phyloP scores from a whole-genome alignment of 1,140 invertebrate genomes.

The Rhagoletis zephyria region DNA sequence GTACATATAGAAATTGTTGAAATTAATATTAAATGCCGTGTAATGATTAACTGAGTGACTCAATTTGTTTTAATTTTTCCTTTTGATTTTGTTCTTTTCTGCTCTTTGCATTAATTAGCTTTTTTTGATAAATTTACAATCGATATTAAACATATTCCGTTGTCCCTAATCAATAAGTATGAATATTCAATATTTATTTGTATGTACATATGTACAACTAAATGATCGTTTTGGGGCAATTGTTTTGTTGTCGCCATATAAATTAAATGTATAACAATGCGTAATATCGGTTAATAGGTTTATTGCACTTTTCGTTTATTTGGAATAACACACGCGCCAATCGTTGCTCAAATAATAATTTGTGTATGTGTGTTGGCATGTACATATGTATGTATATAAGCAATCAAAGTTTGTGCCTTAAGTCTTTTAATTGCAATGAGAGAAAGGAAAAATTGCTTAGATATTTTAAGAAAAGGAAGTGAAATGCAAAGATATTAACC shows the following conservation, averaged over 20 bases:
- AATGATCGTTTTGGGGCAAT: neutral
- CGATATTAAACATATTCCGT: neutral
- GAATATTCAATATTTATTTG: neutral
- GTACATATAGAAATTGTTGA: too few species aligned
- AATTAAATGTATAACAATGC: neutral
- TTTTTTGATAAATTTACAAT: neutral
- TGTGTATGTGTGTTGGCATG: too few species aligned
- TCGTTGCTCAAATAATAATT: too few species aligned
- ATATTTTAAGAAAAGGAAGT: too few species aligned
- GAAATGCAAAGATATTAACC: too few species aligned
- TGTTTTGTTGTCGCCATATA: constrained; percentile 33
- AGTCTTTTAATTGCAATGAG: too few species aligned
- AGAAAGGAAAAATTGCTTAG: too few species aligned
- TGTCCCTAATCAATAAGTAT: neutral
- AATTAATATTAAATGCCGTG: too few species aligned
- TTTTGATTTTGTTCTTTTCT: neutral
- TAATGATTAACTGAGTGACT: too few species aligned
- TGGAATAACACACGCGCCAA: neutral
- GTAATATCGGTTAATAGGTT: constrained; percentile 26
- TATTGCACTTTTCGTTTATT: neutral
- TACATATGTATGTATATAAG: too few species aligned
- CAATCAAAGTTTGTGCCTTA: too few species aligned
- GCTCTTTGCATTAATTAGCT: neutral
- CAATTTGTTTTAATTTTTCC: neutral
- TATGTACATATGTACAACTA: too few species aligned